These are phyloP conservation scores for Hirundichthys speculiger DNA, from an alignment of 2,113 vertebrate genomes.

Conservation along the genomic window DNA sequence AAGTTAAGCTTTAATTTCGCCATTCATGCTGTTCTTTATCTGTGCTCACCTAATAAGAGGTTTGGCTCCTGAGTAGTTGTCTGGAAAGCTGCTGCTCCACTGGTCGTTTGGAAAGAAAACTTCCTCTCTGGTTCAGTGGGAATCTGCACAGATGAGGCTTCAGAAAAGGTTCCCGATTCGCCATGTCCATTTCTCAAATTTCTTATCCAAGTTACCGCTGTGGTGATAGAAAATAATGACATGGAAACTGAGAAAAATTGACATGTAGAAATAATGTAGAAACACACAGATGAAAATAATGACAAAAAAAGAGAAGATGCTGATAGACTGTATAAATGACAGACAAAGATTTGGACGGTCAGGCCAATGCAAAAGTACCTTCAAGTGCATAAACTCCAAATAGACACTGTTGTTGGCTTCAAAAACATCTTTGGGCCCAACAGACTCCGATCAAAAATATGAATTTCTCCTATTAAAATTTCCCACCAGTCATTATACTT, in stretches of 20 bases:
- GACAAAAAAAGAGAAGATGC: too few relatives aligned
- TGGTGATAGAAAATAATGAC: slow-evolving; percentile 4
- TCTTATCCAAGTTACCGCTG: slow-evolving; percentile 53
- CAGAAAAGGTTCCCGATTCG: slow-evolving; percentile 5
- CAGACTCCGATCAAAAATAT: too few relatives aligned
- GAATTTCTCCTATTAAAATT: too few relatives aligned
- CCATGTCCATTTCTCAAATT: slow-evolving; percentile 29
- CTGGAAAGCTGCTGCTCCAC: slow-evolving; percentile 6
- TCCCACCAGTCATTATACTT: too few relatives aligned
- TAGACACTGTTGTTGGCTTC: too few relatives aligned
- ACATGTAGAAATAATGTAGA: background rate
- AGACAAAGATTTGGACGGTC: too few relatives aligned
- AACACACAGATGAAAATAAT: background rate
- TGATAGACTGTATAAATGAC: too few relatives aligned
- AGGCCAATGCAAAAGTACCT: too few relatives aligned
- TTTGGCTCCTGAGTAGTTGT: slow-evolving; percentile 28
- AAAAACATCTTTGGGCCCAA: too few relatives aligned
- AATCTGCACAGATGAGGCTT: background rate
- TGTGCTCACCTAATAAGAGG: slow-evolving; percentile 68
- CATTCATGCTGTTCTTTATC: background rate
- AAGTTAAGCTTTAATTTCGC: background rate
- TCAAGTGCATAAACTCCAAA: too few relatives aligned
- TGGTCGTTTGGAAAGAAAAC: slow-evolving; percentile 23
- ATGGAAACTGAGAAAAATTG: background rate
- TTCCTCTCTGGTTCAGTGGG: slow-evolving; percentile 27